A percentile compares a stretch with the other conserved stretches of the same genome.
These are phyloP conservation scores for Ellobium chinense DNA, from an alignment of 2,888 invertebrate genomes.

Conservation along the genomic window DNA sequence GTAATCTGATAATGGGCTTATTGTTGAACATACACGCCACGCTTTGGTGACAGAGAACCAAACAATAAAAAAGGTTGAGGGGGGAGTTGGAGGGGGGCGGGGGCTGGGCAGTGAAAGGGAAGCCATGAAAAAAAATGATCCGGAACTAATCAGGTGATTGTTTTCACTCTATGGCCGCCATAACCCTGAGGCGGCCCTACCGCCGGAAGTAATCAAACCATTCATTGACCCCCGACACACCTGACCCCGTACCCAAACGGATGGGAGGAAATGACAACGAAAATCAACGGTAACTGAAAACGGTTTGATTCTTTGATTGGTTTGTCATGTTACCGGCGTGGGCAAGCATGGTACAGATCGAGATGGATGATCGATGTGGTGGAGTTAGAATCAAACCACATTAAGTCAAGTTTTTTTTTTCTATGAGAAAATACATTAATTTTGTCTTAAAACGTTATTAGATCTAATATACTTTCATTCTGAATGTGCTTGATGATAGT, in stretches of 20 bases:
- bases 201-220: neutral
- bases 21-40: no score
- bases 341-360: neutral
- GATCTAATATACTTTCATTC: no score
- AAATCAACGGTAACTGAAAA: neutral
- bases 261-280: neutral
- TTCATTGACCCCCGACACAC: neutral
- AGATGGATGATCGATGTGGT: neutral
- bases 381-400: no score
- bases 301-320: neutral
- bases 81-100: neutral
- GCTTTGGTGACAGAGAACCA: neutral
- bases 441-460: no score
- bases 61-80: neutral
- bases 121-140: neutral
- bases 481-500: no score
- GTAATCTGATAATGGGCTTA: no score
- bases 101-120: neutral
- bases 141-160: neutral
- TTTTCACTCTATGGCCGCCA: neutral
- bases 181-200: neutral
- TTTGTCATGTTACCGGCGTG: neutral
- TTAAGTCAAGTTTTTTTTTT: no score
- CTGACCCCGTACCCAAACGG: neutral
- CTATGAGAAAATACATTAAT: no score